Evolutionary conservation across 1,140 invertebrate species (phyloP).

Genomic region (Coenobita brevimanus): DNA sequence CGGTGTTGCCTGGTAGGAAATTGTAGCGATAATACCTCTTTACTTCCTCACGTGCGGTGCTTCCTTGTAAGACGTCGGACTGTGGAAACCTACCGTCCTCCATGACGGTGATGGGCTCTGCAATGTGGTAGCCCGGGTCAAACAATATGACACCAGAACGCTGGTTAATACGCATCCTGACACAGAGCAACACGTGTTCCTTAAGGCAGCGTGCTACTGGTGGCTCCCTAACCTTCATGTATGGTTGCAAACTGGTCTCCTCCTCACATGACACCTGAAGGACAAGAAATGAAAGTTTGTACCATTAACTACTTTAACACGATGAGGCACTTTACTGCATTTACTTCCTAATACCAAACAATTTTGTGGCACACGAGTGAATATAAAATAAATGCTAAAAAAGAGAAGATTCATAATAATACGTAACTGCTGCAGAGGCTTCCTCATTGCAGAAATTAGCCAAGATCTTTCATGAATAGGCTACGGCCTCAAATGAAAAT

Average conservation of each 20-base stretch:
- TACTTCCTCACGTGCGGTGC: conserved; percentile 43
- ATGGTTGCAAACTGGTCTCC: conserved; percentile 73
- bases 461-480: no score
- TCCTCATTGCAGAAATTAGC: no score
- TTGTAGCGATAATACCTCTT: conserved; percentile 77
- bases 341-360: no score
- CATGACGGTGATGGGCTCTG: conserved; percentile 89
- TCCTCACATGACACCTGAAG: conserved; percentile 92
- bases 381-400: no score
- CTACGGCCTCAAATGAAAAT: no score
- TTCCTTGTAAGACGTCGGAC: conserved; percentile 77
- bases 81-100: conserved; percentile 87
- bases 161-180: conserved; percentile 82
- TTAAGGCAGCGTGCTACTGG: conserved; percentile 78
- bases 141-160: conserved; percentile 84
- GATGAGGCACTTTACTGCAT: no score
- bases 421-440: no score
- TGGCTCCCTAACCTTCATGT: conserved; percentile 68
- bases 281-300: no score
- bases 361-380: no score
- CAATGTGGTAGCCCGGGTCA: conserved; percentile 93
- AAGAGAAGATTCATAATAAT: no score
- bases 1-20: conserved; percentile 79
- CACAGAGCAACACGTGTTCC: conserved; percentile 89
- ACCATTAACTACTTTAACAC: no score